Evolutionary conservation across 2,888 invertebrate species (phyloP).

Genomic region (Altica lythri): DNA sequence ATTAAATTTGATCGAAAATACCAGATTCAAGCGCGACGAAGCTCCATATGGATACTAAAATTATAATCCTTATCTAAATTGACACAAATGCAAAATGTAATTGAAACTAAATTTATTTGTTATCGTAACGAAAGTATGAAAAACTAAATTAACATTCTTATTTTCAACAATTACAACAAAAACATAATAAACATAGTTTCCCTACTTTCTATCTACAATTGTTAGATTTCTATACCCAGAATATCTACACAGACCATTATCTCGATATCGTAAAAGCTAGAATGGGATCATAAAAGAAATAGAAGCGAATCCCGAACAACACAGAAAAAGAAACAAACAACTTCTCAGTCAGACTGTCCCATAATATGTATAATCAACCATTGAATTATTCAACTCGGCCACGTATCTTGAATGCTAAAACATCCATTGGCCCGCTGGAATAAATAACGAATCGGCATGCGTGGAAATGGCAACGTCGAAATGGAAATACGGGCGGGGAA

Average conservation of each 20-base stretch:
- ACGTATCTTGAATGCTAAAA: constrained; percentile 37
- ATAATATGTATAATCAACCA: constrained; percentile 45
- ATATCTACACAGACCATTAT: constrained; percentile 17
- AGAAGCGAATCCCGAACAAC: constrained; percentile 30
- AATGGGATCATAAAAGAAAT: constrained; percentile 28
- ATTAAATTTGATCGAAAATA: no score
- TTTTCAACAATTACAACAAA: neutral
- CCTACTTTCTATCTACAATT: constrained; percentile 4
- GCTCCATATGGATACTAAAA: no score
- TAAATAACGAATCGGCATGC: constrained; percentile 48
- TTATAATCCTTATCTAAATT: no score
- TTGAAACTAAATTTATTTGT: no score
- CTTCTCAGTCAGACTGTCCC: constrained; percentile 48
- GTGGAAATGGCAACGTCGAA: constrained; percentile 48
- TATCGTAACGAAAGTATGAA: no score
- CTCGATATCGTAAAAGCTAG: constrained; percentile 27
- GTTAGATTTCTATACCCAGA: constrained; percentile 5
- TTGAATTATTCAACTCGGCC: constrained; percentile 32
- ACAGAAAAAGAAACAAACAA: constrained; percentile 40
- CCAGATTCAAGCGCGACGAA: no score
- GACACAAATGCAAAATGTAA: no score
- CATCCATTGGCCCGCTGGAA: constrained; percentile 44
- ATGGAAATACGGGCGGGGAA: constrained; percentile 30
- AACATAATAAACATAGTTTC: constrained; percentile 4
- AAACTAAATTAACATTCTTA: neutral